Base-by-base conservation (phyloP, 1,140 invertebrate species). In the Diachasmimorpha longicaudata region DNA sequence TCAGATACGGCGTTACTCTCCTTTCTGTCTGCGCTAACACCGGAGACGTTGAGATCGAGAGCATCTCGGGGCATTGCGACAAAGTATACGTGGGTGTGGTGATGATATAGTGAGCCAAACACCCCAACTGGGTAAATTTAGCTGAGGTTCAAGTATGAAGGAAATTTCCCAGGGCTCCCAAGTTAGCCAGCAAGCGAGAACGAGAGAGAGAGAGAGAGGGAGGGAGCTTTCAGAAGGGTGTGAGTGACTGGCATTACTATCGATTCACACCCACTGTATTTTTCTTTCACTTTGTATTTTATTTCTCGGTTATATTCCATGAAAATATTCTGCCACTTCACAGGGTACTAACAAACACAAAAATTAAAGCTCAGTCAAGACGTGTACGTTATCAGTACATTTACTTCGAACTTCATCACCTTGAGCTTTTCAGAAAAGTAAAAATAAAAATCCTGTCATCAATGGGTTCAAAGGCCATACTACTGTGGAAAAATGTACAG, bases 1-100 rank as follows among this genome's bases (percentile, higher is more conserved):
- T 78, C 79, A 77, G 73, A 78, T 78, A 79, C 44, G 77, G 72
- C 23, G 31, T 58, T 77, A 5, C 68, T 77, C 73, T 48, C 75
- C 78, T 63, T 63, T 63, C 58, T 55, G 9, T 2, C 74, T 76
- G 11, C 67, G 19, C 66, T 52, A 21, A 42, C 21, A 19, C n/a
- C 36, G 16, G 21, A 52, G 55, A 44, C 72, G 44, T 6, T 66
- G 55, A 67, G 37, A 74, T 44, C 55, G 36, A 14, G 48, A 55
- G 19, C 48, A 55, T 55, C 48, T 42, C n/a, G 19, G n/a, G 14
- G 14, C 66, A 68, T 37, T 70, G 67, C 44, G 19, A 70, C 58
- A 31, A 31, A 55, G 48, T 25, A 19, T 25, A 63, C 21, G 23
- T 63, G 23, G 58, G 23, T 63, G 58, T 63, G 23, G 23, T 23